Conservation (phyloP, 2,888 invertebrate species). For the Brachylomia viminalis region DNA sequence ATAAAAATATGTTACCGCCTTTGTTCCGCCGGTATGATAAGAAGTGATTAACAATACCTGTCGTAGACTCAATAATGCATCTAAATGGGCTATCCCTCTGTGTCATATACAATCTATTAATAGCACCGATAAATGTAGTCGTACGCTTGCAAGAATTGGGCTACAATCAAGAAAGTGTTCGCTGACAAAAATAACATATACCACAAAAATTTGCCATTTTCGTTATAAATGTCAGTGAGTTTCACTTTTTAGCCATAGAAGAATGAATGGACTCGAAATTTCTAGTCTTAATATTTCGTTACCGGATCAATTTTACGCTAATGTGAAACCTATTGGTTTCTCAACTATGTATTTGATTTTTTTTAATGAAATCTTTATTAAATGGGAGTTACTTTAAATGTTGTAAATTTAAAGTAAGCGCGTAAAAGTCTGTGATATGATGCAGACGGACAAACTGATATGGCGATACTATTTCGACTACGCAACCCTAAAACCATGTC, state of each 20-base stretch:
- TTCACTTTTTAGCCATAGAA: neutral
- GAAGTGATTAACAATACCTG: conserved; percentile 19
- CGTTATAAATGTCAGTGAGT: too few species aligned
- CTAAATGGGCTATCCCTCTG: neutral
- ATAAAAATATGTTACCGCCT: conserved; percentile 1
- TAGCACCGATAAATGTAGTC: neutral
- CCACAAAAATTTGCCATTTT: too few species aligned
- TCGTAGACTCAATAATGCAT: neutral
- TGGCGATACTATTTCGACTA: neutral
- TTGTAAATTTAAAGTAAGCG: neutral
- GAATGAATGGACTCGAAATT: neutral
- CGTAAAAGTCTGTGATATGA: neutral
- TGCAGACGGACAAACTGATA: neutral
- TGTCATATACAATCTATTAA: neutral
- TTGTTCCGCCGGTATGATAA: conserved; percentile 17
- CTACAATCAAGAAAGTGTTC: neutral
- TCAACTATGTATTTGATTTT: too few species aligned
- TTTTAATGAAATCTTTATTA: too few species aligned
- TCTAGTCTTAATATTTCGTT: neutral
- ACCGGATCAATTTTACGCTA: neutral
- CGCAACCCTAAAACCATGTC: neutral
- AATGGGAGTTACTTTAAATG: too few species aligned
- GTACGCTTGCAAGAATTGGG: neutral
- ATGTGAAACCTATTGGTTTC: too few species aligned
- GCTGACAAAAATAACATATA: too few species aligned